Conservation (phyloP, 2,888 invertebrate species). For the Lycia hirtaria region DNA sequence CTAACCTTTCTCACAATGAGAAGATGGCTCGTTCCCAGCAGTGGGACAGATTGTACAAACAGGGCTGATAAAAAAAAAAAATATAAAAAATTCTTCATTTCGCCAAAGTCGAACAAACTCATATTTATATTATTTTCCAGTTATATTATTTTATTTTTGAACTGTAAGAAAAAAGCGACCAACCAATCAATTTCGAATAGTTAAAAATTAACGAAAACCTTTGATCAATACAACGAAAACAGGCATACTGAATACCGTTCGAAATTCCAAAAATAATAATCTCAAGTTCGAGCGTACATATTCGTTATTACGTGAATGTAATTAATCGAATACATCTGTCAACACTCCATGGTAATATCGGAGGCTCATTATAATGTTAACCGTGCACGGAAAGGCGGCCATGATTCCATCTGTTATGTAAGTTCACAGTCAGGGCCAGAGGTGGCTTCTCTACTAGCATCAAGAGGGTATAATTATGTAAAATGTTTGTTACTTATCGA, state of each 20-base stretch:
- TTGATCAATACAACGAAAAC: not conserved
- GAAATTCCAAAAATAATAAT: slow-evolving; percentile 9
- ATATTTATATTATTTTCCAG: too few relatives aligned
- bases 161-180: not conserved
- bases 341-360: slow-evolving; percentile 9
- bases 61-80: too few relatives aligned
- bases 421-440: slow-evolving; percentile 54
- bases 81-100: too few relatives aligned
- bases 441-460: slow-evolving; percentile 3
- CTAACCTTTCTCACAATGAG: too few relatives aligned
- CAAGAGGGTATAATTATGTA: slow-evolving; percentile 1
- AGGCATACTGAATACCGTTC: not conserved
- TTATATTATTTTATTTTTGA: too few relatives aligned
- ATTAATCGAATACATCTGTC: slow-evolving; percentile 8
- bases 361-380: slow-evolving; percentile 31
- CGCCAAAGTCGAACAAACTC: too few relatives aligned
- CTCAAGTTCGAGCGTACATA: slow-evolving; percentile 2
- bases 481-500: not conserved
- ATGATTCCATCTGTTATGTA: slow-evolving; percentile 46
- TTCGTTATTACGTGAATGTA: slow-evolving; percentile 1
- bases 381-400: slow-evolving; percentile 22
- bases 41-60: too few relatives aligned
- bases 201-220: not conserved
- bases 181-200: not conserved
- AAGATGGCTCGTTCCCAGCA: too few relatives aligned